Evolutionary conservation across 2,797 vertebrate genomes (phyloP).

Genomic region (Melanogrammus aeglefinus): DNA sequence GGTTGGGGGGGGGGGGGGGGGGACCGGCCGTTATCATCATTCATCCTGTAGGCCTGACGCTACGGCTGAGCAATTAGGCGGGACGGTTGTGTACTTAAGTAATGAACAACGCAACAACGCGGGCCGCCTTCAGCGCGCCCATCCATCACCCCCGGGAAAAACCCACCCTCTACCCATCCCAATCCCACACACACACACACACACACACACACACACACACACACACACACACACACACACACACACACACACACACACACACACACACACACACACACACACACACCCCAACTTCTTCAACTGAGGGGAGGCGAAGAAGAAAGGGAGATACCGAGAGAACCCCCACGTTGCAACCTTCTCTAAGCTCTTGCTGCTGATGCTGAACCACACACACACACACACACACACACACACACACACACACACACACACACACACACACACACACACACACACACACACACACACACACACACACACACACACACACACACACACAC

Average conservation of each 20-base stretch:
- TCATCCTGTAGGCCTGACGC: slow-evolving; percentile 53
- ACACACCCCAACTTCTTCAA: slow-evolving; percentile 2
- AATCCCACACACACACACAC: not conserved
- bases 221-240: slow-evolving; percentile 3
- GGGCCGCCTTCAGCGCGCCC: slow-evolving; percentile 53
- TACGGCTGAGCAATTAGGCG: slow-evolving; percentile 62
- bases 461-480: not conserved
- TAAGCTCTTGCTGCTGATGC: slow-evolving; percentile 1
- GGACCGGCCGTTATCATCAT: slow-evolving; percentile 34
- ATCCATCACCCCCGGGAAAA: slow-evolving; percentile 59
- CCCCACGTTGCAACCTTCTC: not conserved
- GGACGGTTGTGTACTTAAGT: slow-evolving; percentile 62
- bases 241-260: not conserved
- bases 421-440: slow-evolving; percentile 7
- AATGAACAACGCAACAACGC: slow-evolving; percentile 65
- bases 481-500: slow-evolving; percentile 3
- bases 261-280: slow-evolving; percentile 1
- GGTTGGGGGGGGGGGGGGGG: not conserved
- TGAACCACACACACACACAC: slow-evolving; percentile 10
- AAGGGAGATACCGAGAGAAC: not conserved
- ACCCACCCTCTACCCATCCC: slow-evolving; percentile 11
- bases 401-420: not conserved
- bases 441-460: slow-evolving; percentile 14
- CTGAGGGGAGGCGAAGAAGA: not conserved
- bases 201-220: not conserved